phyloP scores from a whole-genome alignment of 2,888 invertebrate species.

The Drosophila prostipennis region DNA sequence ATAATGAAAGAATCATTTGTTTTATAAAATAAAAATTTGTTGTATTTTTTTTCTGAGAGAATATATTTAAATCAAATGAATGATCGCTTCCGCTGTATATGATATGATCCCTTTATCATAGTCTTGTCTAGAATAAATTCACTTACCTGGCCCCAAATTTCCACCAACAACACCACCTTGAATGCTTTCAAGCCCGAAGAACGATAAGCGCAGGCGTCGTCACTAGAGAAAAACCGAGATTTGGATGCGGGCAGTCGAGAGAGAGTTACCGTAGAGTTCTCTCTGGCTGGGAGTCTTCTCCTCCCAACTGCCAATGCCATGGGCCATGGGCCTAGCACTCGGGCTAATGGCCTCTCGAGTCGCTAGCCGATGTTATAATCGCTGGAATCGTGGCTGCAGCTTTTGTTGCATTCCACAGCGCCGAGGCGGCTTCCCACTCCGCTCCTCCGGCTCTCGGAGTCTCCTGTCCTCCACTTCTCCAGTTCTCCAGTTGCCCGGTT shows the following conservation, averaged over 20 bases:
- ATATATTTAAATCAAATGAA: neutral
- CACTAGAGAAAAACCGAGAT: constrained; percentile 13
- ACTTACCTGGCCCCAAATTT: neutral
- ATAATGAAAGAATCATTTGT: no score
- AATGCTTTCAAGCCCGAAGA: neutral
- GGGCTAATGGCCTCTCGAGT: constrained; percentile 70
- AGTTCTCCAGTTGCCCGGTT: neutral
- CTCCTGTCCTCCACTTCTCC: constrained; percentile 5
- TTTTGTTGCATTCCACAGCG: constrained; percentile 48
- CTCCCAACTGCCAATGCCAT: constrained; percentile 1
- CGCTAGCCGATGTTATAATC: constrained; percentile 62
- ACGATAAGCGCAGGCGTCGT: constrained; percentile 59
- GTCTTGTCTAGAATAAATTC: neutral
- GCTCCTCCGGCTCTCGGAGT: neutral
- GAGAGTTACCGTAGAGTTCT: constrained; percentile 19
- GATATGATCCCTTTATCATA: neutral
- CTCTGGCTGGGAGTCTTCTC: constrained; percentile 14
- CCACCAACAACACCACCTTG: neutral
- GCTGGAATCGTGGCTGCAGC: constrained; percentile 45
- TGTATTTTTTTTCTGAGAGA: no score
- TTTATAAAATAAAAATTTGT: no score
- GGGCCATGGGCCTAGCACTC: constrained; percentile 34
- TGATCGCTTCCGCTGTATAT: neutral
- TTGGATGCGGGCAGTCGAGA: constrained; percentile 1
- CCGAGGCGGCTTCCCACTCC: constrained; percentile 17